These are phyloP conservation scores for Drosophila mettleri DNA, from an alignment of 2,888 invertebrate genomes.

Conservation along the genomic window DNA sequence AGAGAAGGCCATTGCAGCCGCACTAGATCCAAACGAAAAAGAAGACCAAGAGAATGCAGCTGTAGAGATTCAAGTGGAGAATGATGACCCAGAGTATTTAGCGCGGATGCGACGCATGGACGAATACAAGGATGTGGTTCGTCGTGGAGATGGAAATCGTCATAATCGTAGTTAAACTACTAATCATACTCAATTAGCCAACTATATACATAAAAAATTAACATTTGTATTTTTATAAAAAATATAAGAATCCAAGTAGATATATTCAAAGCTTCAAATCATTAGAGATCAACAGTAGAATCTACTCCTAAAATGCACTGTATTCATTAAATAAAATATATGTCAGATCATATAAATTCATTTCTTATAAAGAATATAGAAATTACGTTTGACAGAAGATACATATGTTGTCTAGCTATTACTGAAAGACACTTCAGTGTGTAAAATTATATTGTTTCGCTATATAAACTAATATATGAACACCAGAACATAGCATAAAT, in stretches of 20 bases:
- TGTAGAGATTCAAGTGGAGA: constrained; percentile 88
- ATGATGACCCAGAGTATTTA: constrained; percentile 90
- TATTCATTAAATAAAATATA: not conserved
- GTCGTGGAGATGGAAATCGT: constrained; percentile 95
- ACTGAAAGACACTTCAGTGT: too few species aligned
- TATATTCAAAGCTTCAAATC: not conserved
- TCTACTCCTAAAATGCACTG: not conserved
- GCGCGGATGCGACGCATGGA: constrained; percentile 90
- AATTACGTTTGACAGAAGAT: too few species aligned
- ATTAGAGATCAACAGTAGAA: not conserved
- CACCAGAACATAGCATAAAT: too few species aligned
- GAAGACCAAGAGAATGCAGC: constrained; percentile 86
- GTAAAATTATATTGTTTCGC: too few species aligned
- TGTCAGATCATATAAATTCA: not conserved
- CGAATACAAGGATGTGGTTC: constrained; percentile 94
- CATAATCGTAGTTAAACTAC: constrained; percentile 89
- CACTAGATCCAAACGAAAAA: constrained; percentile 87
- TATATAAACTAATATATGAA: too few species aligned
- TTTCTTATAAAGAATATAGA: not conserved
- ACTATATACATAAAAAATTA: constrained; percentile 22
- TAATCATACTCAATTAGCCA: constrained; percentile 10
- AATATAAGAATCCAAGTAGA: not conserved
- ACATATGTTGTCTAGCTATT: too few species aligned
- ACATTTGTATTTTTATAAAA: constrained; percentile 25
- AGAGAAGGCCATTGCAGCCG: constrained; percentile 79